A percentile compares a stretch with the other conserved stretches of the same genome.
Conservation (phyloP, 2,797 vertebrate genomes). For the Syndactyla subalaris region DNA sequence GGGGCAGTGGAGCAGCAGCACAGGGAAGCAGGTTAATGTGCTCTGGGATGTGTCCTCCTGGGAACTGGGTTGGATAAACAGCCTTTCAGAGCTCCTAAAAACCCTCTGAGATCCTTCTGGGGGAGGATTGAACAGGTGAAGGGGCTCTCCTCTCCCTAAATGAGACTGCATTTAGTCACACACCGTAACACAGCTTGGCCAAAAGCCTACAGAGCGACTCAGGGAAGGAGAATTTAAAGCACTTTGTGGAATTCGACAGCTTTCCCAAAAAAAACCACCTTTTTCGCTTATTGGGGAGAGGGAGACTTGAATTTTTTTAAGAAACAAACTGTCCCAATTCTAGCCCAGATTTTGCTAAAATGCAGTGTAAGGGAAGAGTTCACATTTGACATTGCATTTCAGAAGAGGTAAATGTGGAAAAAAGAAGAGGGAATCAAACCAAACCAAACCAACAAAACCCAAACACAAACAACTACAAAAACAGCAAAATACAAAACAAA, state of each 20-base stretch:
- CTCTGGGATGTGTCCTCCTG: not conserved
- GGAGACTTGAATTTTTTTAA: not conserved
- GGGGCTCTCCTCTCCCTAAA: not conserved
- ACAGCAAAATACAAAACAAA: not conserved
- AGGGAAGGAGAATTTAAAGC: not conserved
- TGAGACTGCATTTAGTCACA: not conserved
- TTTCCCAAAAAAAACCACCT: not conserved
- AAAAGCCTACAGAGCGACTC: fast-evolving
- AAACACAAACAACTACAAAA: no score
- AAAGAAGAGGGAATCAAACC: not conserved
- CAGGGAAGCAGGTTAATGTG: not conserved
- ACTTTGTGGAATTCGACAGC: not conserved
- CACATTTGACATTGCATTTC: not conserved
- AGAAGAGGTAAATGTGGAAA: not conserved
- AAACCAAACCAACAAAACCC: not conserved
- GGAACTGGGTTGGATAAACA: not conserved
- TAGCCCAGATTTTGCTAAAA: not conserved
- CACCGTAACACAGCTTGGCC: not conserved
- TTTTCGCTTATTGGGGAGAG: not conserved
- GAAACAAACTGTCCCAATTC: not conserved
- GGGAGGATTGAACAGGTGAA: not conserved
- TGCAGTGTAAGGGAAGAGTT: not conserved
- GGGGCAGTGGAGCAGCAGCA: not conserved
- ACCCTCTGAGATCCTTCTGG: not conserved
- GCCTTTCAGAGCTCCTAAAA: not conserved